Evolutionary conservation across 1,140 invertebrate genomes (phyloP).

Genomic region (Phocides pigmalion): DNA sequence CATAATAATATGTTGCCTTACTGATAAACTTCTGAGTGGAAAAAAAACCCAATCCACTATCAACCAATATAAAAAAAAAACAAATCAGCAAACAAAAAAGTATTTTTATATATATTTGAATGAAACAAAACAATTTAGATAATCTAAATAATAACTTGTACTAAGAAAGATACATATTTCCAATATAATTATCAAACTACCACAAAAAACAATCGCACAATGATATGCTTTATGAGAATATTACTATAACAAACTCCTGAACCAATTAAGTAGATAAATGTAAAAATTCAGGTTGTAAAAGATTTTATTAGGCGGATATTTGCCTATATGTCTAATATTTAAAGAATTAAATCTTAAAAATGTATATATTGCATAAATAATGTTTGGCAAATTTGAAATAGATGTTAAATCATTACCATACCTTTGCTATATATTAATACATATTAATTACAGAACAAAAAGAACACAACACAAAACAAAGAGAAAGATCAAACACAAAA

Average conservation of each 20-base stretch:
- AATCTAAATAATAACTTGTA: conserved; percentile 8
- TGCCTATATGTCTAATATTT: background rate
- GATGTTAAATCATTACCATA: too few relatives aligned
- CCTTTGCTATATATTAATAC: too few relatives aligned
- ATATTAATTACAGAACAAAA: too few relatives aligned
- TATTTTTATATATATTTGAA: conserved; percentile 8
- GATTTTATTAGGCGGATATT: conserved; percentile 9
- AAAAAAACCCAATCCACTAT: background rate
- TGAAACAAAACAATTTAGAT: conserved; percentile 1
- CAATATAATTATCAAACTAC: background rate
- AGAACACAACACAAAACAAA: too few relatives aligned
- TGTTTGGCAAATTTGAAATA: too few relatives aligned
- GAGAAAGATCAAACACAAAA: too few relatives aligned
- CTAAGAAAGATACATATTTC: background rate
- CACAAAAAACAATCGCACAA: conserved; percentile 7
- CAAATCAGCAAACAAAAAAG: too few relatives aligned
- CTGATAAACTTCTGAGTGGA: background rate
- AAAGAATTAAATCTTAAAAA: too few relatives aligned
- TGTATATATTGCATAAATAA: too few relatives aligned
- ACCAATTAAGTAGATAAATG: conserved; percentile 4
- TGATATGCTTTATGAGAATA: conserved; percentile 21
- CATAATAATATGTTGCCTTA: too few relatives aligned
- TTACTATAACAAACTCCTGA: conserved; percentile 12
- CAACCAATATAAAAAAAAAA: conserved; percentile 1
- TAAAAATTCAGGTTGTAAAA: conserved; percentile 1